Base-by-base conservation (phyloP, 2,113 vertebrate species). In the Lophura nycthemera region DNA sequence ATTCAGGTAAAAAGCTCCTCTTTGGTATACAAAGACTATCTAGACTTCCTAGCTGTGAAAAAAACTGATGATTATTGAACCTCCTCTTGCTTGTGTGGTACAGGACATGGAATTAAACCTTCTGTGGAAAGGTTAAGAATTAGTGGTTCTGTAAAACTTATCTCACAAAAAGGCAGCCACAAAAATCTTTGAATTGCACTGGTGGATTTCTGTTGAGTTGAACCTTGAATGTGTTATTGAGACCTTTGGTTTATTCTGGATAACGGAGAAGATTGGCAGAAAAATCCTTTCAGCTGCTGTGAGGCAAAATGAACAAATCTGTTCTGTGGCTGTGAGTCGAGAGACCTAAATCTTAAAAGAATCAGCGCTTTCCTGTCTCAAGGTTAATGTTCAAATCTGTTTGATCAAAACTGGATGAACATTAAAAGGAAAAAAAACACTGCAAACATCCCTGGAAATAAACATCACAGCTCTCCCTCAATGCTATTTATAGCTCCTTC, bases 401-500 rank as follows among this genome's bases (percentile, higher is more conserved):
- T 45, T 3, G 6, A 91, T 88, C 76, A 95, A 88, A 93, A 86
- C 1, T 90, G 85, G 95, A 94, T 47, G 75, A 95, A 92, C 82
- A 92, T 95, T 74, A 95, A 83, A 95, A 86, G 42, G 29, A 66
- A 66, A 73, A 87, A 79, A 81, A 72, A 6, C 29, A 83, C 24
- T 63, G 65, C 78, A 95, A 93, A 86, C 47, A 88, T 92, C 60
- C 82, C 83, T 78, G 79, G 60, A 93, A 92, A 89, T 92, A 96
- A 95, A 91, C 72, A 96, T 83, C 47, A 92, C 87, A 88, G 79
- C 47, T 93, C 72, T 85, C 81, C 80, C 76, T 80, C 85, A 67
- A 56, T 45, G 30, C 56, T 96, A 96, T 97, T 93, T 95, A 92
- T 96, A 91, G 71, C 52, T 77, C 40, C 86, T 86, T 74, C 75